These are phyloP conservation scores for Elmis aenea DNA, from an alignment of 2,888 invertebrate genomes.

Conservation along the genomic window DNA sequence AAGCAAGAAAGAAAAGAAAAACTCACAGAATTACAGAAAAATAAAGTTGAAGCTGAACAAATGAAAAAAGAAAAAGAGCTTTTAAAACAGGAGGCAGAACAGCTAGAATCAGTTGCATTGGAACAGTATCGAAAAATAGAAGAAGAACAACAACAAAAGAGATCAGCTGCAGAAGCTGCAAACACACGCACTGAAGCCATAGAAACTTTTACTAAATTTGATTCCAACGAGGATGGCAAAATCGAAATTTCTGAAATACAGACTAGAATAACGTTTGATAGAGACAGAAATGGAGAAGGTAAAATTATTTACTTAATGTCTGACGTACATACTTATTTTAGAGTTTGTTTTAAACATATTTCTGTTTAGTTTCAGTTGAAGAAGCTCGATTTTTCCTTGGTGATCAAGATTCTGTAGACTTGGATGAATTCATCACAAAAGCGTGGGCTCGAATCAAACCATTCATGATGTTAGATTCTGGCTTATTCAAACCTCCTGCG, in stretches of 20 bases:
- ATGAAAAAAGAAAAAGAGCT: conserved; percentile 72
- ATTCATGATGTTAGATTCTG: conserved; percentile 69
- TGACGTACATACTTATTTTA: conserved; percentile 1
- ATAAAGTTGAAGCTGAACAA: conserved; percentile 72
- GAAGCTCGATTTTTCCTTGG: conserved; percentile 76
- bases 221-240: conserved; percentile 74
- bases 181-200: conserved; percentile 59
- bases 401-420: conserved; percentile 61
- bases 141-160: conserved; percentile 57
- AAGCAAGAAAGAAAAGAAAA: conserved; percentile 69
- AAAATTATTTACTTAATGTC: no score
- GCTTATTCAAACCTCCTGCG: conserved; percentile 59
- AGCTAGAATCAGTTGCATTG: conserved; percentile 68
- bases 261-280: conserved; percentile 75
- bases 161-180: conserved; percentile 55
- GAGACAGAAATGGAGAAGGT: conserved; percentile 75
- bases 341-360: conserved; percentile 1
- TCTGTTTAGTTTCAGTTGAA: conserved; percentile 67
- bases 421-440: conserved; percentile 61
- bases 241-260: conserved; percentile 66
- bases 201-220: conserved; percentile 71
- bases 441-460: conserved; percentile 81
- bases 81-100: conserved; percentile 67
- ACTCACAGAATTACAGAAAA: conserved; percentile 64
- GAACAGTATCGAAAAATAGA: conserved; percentile 70